A percentile compares a stretch with the other conserved stretches of the same genome.
Conservation (phyloP, 2,113 vertebrate genomes). For the Aegithalos caudatus region DNA sequence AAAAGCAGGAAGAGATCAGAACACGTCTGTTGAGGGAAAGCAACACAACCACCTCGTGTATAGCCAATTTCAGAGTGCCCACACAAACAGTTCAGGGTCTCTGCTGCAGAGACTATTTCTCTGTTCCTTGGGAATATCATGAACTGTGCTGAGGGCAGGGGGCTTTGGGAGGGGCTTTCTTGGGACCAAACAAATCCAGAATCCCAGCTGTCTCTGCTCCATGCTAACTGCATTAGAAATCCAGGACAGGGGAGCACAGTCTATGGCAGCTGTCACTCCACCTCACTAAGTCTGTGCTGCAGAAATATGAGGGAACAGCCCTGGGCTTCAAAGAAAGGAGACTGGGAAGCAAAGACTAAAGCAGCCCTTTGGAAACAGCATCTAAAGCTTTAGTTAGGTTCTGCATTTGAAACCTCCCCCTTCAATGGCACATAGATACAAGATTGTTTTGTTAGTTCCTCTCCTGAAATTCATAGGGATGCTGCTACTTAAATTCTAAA, state of each 20-base stretch:
- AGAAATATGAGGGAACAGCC: not conserved
- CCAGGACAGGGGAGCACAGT: not conserved
- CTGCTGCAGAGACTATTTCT: not conserved
- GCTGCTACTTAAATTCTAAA: not conserved
- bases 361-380: not conserved
- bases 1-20: not conserved
- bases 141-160: not conserved
- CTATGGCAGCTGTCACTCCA: not conserved
- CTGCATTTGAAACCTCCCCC: not conserved
- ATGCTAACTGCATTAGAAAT: rapidly evolving
- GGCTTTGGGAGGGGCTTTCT: not conserved
- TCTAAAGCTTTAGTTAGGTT: not conserved
- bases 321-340: not conserved
- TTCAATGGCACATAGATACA: not conserved
- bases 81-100: not conserved
- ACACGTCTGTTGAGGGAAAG: rapidly evolving
- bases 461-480: not conserved
- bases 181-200: not conserved
- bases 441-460: not conserved
- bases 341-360: not conserved
- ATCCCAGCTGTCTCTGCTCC: not conserved
- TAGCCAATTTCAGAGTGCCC: rapidly evolving
- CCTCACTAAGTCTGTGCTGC: not conserved
- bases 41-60: rapidly evolving
- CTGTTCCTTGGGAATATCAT: rapidly evolving